Evolutionary conservation across 30 jellyfish, hydroid and myxozoan species (phyloP), one percentile per base, ranked within the genome.

Genomic region (Aurelia aurita): DNA sequence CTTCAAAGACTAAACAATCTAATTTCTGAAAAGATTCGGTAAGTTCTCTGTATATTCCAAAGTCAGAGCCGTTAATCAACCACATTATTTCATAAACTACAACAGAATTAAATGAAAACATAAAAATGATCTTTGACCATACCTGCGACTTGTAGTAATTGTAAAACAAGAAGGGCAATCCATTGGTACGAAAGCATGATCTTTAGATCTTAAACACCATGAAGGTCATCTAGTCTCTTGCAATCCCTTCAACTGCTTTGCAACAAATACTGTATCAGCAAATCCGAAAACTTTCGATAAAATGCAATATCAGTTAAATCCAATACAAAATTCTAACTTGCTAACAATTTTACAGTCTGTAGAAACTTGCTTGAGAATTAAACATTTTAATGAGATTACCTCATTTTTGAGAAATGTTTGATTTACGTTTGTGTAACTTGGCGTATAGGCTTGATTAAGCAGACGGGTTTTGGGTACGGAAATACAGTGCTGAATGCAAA

Each of bases 131-230:
- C 27, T 27, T 54, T 46, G n/a, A 28, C 32, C 72, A 32, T 70
- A 83, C 93, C 93, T 83, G 93, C 93, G 93, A 59, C 93, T 83
- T 69, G 74, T 83, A 83, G 87, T 72, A 59, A 27, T 16, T 47
- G 64, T 47, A 83, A 20, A 47, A 76, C 74, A 53, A 83, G 26
- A 16, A 65, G 44, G 60, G 72, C 74, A 23, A 83, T 18, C 60
- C 59, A 16, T 9, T 70, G 28, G 61, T 55, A 26, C 5, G 15
- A 57, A 25, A 57, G 58, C 80, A 61, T 69, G 84, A 83, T 69
- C 84, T 69, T 39, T 43, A 10, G 43, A 46, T 31, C 54, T 29
- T 21, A 2, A 67, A 69, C 91, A 82, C 91, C 91, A 82, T 85
- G 47, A 67, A 64, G 85, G 67, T 55, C 67, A 55, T 22, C 67